Conservation (phyloP, 2,888 invertebrate genomes). For the Allacma fusca region DNA sequence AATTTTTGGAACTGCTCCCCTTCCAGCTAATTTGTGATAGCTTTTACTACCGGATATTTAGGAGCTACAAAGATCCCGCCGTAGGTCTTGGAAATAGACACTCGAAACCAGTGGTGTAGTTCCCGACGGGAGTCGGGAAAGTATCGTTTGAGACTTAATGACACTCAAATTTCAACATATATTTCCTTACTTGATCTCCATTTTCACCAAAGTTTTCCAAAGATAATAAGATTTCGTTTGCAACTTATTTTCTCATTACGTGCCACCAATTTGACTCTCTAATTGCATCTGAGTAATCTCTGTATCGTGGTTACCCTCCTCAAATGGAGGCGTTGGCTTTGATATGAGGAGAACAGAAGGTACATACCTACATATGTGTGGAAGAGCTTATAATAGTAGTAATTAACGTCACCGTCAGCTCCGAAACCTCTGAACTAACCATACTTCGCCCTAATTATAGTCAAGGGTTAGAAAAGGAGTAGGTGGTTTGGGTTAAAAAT, state of each 20-base stretch:
- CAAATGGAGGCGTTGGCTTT: too few species aligned
- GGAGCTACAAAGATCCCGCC: background rate
- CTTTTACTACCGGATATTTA: too few species aligned
- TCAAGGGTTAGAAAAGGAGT: background rate
- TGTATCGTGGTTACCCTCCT: background rate
- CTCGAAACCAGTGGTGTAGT: background rate
- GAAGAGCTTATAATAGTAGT: background rate
- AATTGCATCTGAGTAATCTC: background rate
- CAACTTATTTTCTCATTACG: constrained; percentile 14
- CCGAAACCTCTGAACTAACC: constrained; percentile 2
- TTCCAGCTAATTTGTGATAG: background rate
- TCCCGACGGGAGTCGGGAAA: background rate
- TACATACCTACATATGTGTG: background rate
- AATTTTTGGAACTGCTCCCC: background rate
- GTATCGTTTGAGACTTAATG: background rate
- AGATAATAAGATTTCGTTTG: background rate
- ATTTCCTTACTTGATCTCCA: background rate
- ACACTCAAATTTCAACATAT: constrained; percentile 18
- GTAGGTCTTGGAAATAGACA: background rate
- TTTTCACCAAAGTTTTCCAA: background rate
- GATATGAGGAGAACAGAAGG: background rate
- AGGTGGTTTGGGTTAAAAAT: background rate
- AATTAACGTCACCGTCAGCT: background rate
- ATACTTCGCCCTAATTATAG: background rate
- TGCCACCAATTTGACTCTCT: background rate